Conservation (phyloP, 2,888 invertebrate genomes). For the Cremastobaeus sp. region DNA sequence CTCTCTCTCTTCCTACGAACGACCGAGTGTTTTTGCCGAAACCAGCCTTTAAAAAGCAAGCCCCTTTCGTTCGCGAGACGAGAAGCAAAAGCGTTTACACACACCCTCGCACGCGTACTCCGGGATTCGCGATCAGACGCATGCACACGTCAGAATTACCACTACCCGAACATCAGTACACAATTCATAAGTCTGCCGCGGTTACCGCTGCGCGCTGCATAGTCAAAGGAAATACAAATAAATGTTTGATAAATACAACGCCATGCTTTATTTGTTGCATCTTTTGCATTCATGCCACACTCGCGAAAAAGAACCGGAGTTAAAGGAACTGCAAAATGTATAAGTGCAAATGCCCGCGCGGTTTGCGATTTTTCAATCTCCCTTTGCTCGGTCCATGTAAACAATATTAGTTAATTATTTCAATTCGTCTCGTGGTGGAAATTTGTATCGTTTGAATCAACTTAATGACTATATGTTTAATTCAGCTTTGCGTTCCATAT, state of each 20-base stretch:
- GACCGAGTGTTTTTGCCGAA: conserved; percentile 70
- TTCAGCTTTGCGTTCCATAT: conserved; percentile 35
- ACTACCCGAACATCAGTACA: conserved; percentile 48
- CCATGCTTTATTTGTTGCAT: conserved; percentile 52
- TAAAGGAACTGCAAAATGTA: conserved; percentile 73
- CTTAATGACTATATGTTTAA: conserved; percentile 44
- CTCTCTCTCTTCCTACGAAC: conserved; percentile 45
- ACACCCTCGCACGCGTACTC: conserved; percentile 29
- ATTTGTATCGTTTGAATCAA: conserved; percentile 41
- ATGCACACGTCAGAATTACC: conserved; percentile 52
- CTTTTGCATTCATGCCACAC: conserved; percentile 59
- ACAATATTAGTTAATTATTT: conserved; percentile 46
- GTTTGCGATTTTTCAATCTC: conserved; percentile 44
- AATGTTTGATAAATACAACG: conserved; percentile 58
- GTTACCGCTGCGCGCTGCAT: conserved; percentile 51
- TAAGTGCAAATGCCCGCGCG: conserved; percentile 42
- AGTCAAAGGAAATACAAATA: conserved; percentile 60
- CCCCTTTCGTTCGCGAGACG: conserved; percentile 61
- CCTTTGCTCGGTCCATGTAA: conserved; percentile 24
- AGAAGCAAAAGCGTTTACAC: conserved; percentile 55
- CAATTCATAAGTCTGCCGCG: conserved; percentile 59
- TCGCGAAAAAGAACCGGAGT: conserved; percentile 77
- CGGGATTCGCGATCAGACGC: conserved; percentile 48
- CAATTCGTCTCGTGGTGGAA: conserved; percentile 37
- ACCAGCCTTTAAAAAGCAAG: conserved; percentile 69